phyloP scores from a whole-genome alignment of 2,113 vertebrate species.

The Oreochromis niloticus region DNA sequence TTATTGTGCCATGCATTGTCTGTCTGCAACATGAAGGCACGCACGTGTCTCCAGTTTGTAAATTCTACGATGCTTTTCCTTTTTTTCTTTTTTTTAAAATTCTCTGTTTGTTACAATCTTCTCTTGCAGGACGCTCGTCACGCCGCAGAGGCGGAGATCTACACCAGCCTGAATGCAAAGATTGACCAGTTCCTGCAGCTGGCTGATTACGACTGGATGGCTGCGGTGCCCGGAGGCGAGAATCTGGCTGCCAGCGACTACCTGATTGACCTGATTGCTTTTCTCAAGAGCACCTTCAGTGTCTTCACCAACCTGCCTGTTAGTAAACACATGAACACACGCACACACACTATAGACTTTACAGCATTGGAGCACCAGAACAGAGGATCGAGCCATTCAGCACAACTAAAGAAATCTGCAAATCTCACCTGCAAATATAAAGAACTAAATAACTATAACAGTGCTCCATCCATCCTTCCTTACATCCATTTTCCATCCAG shows the following conservation, averaged over 20 bases:
- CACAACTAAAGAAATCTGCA: background rate
- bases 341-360: background rate
- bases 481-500: background rate
- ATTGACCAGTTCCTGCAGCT: slow-evolving; percentile 98
- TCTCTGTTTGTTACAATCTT: background rate
- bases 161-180: slow-evolving; percentile 95
- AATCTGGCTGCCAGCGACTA: slow-evolving; percentile 81
- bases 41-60: background rate
- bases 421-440: background rate
- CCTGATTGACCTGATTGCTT: slow-evolving; percentile 89
- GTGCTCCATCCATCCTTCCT: background rate
- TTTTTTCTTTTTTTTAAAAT: background rate
- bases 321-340: slow-evolving; percentile 50
- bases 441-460: background rate
- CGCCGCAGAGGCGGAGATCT: slow-evolving; percentile 96
- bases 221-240: slow-evolving; percentile 61
- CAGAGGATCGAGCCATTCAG: background rate
- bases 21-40: background rate
- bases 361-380: background rate
- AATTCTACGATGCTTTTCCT: background rate
- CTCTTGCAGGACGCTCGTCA: slow-evolving; percentile 86
- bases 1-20: background rate
- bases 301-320: slow-evolving; percentile 97
- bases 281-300: slow-evolving; percentile 91
- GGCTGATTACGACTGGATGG: slow-evolving; percentile 93